Evolutionary conservation across 2,797 vertebrate genomes (phyloP).

Genomic region (Rousettus madagascariensis): DNA sequence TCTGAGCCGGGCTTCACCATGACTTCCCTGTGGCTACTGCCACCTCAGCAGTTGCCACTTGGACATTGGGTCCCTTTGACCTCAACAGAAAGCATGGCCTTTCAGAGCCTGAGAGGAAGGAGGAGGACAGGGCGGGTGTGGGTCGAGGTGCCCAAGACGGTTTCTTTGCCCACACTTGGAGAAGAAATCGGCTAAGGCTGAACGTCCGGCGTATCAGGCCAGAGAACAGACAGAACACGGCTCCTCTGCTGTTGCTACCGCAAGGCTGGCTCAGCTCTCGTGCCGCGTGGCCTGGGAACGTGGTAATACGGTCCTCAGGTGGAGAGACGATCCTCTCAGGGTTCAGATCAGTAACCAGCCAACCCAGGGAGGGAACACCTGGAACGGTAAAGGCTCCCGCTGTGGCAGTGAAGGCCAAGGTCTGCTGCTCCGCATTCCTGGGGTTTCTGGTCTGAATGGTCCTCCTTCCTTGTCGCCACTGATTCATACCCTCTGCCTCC

Average conservation of each 20-base stretch:
- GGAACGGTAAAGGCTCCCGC: background rate
- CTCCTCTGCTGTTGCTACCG: accelerated
- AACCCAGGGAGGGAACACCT: background rate
- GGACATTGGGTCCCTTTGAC: background rate
- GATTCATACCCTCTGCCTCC: background rate
- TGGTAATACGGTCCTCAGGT: background rate
- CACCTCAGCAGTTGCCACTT: background rate
- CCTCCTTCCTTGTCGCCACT: background rate
- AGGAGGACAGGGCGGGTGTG: background rate
- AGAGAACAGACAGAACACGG: background rate
- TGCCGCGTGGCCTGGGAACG: background rate
- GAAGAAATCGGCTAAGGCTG: background rate
- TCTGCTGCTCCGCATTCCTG: accelerated
- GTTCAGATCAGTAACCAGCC: background rate
- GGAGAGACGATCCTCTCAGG: background rate
- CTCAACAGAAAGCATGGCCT: background rate
- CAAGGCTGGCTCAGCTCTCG: background rate
- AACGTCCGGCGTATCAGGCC: background rate
- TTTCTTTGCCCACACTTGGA: background rate
- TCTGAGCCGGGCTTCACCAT: background rate
- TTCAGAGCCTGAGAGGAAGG: background rate
- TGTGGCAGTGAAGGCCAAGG: background rate
- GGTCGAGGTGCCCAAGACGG: background rate
- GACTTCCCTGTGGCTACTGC: background rate
- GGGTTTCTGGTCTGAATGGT: background rate